These are phyloP conservation scores for Polypedilum pembai DNA, from an alignment of 1,140 invertebrate species.

Conservation along the genomic window DNA sequence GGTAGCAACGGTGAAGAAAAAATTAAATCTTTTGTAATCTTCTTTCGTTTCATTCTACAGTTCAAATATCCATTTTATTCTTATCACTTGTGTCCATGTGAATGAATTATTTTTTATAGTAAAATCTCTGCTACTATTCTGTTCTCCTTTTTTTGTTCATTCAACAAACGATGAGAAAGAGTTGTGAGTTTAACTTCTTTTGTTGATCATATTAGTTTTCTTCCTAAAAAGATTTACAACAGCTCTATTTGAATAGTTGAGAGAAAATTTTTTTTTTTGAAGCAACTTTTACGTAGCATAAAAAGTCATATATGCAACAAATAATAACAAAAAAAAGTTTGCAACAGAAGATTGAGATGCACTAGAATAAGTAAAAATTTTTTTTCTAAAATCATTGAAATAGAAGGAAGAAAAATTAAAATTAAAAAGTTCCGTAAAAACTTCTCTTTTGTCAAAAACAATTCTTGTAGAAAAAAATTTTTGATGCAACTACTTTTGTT, in stretches of 20 bases:
- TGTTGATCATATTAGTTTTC: too few relatives aligned
- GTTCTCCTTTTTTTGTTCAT: neutral
- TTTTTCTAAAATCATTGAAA: neutral
- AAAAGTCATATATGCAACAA: neutral
- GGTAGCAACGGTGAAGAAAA: neutral
- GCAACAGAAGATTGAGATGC: neutral
- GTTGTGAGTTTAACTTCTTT: neutral
- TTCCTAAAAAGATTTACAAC: neutral
- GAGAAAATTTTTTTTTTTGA: neutral
- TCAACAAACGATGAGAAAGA: neutral
- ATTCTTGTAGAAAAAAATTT: neutral
- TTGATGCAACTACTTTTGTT: neutral
- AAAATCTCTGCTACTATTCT: neutral
- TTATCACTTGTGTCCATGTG: conserved; percentile 17
- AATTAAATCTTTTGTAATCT: conserved; percentile 6
- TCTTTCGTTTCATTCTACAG: neutral
- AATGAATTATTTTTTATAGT: neutral
- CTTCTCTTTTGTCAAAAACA: conserved; percentile 11
- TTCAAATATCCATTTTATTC: neutral
- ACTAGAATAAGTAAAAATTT: too few relatives aligned
- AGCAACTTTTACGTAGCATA: neutral
- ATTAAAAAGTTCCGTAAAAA: neutral
- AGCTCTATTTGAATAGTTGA: neutral
- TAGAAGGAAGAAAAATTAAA: neutral
- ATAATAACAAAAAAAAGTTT: neutral